Base-by-base conservation (phyloP, 1,140 invertebrate genomes). In the Vollenhovia emeryi region DNA sequence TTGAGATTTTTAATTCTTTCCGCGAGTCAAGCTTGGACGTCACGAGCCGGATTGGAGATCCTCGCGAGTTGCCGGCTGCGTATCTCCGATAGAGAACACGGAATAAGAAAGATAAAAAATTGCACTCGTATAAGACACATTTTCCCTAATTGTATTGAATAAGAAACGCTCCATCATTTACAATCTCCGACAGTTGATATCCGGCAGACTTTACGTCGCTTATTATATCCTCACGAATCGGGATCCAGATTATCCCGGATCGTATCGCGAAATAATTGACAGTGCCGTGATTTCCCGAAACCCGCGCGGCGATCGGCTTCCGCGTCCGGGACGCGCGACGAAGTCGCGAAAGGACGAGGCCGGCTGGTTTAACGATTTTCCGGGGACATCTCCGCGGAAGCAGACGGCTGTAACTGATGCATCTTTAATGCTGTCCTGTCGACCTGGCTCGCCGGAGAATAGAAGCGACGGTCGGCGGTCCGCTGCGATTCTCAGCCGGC, bases 381-480 rank as follows among this genome's bases (percentile, higher is more conserved):
- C 73, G 27, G 50, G 50, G n/a, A 68, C 57, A 88, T 73, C 69
- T 86, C 13, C 76, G 84, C 55, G 52, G 11, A 36, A 27, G 69
- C 43, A 82, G 84, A 69, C 87, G 45, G 55, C 40, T 66, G 62
- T 59, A 88, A 48, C 60, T 76, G 69, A 48, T 89, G 84, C 88
- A 89, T 89, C 84, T 89, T 89, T 89, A 88, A 89, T 89, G 78
- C 40, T n/a, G 45, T 50, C 50, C n/a, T 82, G 80, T 88, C 88
- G 87, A 86, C 45, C 87, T 57, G 5, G 43, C 27, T 45, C 24
- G 50, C 33, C 21, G 57, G 52, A 50, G 43, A 21, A 24, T 33
- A 18, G n/a, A n/a, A n/a, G 66, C 30, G 24, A 68, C 21, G 64
- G 48, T n/a, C 62, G 80, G 9, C n/a, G 50, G 33, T 78, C 75